These are phyloP conservation scores for Oxycera nigricornis DNA, from an alignment of 2,888 invertebrate species.

Conservation along the genomic window DNA sequence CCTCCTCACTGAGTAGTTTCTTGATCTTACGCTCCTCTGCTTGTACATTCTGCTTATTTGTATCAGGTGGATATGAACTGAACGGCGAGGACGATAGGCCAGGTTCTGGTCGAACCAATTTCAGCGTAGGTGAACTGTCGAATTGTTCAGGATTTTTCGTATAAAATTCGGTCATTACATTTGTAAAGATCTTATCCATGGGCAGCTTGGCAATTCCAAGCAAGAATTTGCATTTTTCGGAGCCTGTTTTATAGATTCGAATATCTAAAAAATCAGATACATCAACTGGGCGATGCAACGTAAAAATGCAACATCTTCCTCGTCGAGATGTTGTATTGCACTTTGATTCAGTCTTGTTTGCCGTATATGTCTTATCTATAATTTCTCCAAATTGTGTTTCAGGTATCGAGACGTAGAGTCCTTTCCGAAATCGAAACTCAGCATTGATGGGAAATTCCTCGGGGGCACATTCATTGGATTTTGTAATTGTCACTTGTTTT, in stretches of 20 bases:
- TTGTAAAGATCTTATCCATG: constrained; percentile 56
- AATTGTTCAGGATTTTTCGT: neutral
- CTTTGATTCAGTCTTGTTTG: neutral
- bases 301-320: constrained; percentile 19
- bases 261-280: neutral
- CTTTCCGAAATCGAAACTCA: constrained; percentile 8
- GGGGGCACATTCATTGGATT: constrained; percentile 25
- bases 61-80: neutral
- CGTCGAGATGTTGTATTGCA: neutral
- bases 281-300: neutral
- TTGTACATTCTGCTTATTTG: neutral
- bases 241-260: constrained; percentile 55
- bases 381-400: neutral
- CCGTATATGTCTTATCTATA: neutral
- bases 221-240: constrained; percentile 58
- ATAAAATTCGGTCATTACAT: constrained; percentile 55
- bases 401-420: constrained; percentile 1
- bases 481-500: neutral
- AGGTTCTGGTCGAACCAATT: neutral
- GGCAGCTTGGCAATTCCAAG: constrained; percentile 56
- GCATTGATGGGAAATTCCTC: neutral
- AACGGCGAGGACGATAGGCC: neutral
- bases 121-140: neutral
- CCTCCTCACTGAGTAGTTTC: neutral
- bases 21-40: neutral